These are phyloP conservation scores for Odontamblyopus lacepedii DNA, from an alignment of 2,797 vertebrate genomes.

Conservation along the genomic window DNA sequence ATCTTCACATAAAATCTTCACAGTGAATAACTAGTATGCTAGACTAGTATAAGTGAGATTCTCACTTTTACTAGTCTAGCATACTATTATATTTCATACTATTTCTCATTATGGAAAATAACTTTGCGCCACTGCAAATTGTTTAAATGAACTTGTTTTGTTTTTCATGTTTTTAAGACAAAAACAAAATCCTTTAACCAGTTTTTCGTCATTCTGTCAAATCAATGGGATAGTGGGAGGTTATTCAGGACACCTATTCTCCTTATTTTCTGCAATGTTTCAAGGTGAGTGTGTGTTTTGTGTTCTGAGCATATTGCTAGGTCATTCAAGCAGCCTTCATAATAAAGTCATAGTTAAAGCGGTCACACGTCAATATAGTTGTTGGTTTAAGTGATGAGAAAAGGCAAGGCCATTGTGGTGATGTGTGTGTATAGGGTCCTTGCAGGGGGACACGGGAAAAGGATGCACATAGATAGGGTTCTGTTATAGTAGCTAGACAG, in stretches of 20 bases:
- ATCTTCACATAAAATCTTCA: no score
- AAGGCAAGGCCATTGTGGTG: not conserved
- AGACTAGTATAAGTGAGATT: no score
- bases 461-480: not conserved
- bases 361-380: not conserved
- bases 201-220: not conserved
- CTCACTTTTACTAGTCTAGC: no score
- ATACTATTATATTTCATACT: no score
- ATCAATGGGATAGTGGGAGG: not conserved
- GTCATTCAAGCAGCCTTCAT: slow-evolving; percentile 2
- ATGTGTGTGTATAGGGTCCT: not conserved
- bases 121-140: no score
- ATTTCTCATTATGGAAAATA: no score
- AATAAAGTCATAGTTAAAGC: not conserved
- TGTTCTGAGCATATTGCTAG: not conserved
- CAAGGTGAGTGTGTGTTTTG: not conserved
- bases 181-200: not conserved
- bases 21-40: no score
- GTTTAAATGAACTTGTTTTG: no score
- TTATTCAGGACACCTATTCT: not conserved
- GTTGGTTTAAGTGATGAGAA: slow-evolving; percentile 4
- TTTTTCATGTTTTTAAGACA: no score
- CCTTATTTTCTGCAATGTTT: not conserved
- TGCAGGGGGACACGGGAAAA: not conserved
- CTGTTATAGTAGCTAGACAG: no score